Conservation (phyloP, 1,140 invertebrate genomes). For the Drosophila santomea region DNA sequence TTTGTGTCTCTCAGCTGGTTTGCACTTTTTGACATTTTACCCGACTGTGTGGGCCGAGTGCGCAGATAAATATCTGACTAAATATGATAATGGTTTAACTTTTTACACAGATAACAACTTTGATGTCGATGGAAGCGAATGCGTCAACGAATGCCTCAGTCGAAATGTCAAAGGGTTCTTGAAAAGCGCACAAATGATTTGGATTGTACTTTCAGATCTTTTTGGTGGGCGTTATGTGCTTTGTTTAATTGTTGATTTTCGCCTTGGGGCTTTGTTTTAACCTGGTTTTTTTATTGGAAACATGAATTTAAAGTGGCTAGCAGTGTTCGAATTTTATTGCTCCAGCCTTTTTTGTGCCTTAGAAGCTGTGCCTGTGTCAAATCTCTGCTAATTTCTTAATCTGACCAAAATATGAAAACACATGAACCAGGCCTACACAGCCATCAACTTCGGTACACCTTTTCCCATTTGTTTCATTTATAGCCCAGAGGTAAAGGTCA, state of each 20-base stretch:
- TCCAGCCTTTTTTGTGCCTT: not conserved
- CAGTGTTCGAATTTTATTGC: not conserved
- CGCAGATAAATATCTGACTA: constrained; percentile 54
- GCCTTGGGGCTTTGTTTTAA: not conserved
- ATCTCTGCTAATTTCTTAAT: not conserved
- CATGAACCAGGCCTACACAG: constrained; percentile 8
- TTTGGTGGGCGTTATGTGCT: constrained; percentile 2
- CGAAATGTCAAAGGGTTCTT: constrained; percentile 62
- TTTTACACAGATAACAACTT: constrained; percentile 23
- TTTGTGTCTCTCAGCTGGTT: constrained; percentile 31
- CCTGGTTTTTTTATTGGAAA: not conserved
- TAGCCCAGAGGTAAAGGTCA: constrained; percentile 43
- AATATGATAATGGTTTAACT: constrained; percentile 57
- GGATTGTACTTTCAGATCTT: not conserved
- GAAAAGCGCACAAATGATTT: not conserved
- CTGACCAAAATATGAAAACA: not conserved
- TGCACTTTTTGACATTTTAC: constrained; percentile 68
- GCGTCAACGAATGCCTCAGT: not conserved
- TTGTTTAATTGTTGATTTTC: constrained; percentile 1
- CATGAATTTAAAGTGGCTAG: not conserved
- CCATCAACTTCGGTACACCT: constrained; percentile 26
- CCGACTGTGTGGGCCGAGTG: constrained; percentile 29
- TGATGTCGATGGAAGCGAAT: constrained; percentile 18
- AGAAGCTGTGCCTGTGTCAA: not conserved
- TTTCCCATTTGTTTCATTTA: constrained; percentile 21